Conservation (phyloP, 2,113 vertebrate genomes). For the Sebastes schlegelii region DNA sequence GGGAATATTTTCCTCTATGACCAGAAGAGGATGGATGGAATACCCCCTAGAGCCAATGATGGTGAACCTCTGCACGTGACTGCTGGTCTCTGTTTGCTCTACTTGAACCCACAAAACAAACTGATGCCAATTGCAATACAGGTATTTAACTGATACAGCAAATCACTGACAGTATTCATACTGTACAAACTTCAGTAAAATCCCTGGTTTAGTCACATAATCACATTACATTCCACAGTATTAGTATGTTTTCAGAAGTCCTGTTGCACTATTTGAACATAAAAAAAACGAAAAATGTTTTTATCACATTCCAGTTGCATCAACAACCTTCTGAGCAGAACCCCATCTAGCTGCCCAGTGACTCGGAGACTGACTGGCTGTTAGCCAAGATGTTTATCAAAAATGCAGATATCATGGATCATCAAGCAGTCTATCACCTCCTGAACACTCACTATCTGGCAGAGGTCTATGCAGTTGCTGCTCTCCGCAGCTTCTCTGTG, state of each 20-base stretch:
- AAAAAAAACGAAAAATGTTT: neutral
- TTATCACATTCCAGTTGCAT: constrained; percentile 46
- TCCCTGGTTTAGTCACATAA: neutral
- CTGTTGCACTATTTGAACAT: neutral
- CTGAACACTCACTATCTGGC: constrained; percentile 79
- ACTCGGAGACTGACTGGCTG: constrained; percentile 81
- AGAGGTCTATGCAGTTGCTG: constrained; percentile 78
- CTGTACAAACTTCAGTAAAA: neutral
- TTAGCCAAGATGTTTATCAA: constrained; percentile 84
- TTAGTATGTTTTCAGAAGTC: neutral
- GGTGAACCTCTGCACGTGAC: constrained; percentile 64
- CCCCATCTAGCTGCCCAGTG: constrained; percentile 84
- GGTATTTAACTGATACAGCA: constrained; percentile 18
- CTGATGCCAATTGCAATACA: constrained; percentile 77
- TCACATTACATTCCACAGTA: neutral
- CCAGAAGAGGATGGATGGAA: constrained; percentile 81
- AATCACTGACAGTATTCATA: constrained; percentile 21
- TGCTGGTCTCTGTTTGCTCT: constrained; percentile 80
- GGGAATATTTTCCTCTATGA: constrained; percentile 87
- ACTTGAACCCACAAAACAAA: constrained; percentile 72
- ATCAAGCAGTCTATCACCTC: constrained; percentile 77
- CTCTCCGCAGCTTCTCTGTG: constrained; percentile 77
- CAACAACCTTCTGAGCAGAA: constrained; percentile 70
- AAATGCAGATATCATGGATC: constrained; percentile 76
- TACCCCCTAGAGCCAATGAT: constrained; percentile 50